Evolutionary conservation across 2,113 vertebrate genomes (phyloP).

Genomic region (Charina bottae): DNA sequence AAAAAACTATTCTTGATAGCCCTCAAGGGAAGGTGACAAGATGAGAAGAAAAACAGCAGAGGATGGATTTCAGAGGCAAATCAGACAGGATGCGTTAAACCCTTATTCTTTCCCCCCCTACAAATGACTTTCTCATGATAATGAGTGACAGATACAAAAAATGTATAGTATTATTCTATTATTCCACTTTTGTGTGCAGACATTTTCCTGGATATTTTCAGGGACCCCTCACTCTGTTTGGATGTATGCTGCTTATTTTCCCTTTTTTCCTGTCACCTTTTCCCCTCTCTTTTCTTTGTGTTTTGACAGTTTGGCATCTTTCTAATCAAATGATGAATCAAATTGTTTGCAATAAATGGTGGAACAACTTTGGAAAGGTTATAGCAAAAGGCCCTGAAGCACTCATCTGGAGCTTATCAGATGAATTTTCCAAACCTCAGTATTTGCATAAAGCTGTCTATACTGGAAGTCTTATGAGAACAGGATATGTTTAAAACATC

Average conservation of each 20-base stretch:
- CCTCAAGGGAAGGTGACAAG: too few relatives aligned
- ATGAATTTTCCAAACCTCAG: constrained; percentile 1
- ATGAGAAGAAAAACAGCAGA: too few relatives aligned
- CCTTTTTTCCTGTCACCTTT: not conserved
- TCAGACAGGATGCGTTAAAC: too few relatives aligned
- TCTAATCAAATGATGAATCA: not conserved
- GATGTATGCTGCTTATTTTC: too few relatives aligned
- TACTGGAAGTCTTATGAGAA: constrained; percentile 6
- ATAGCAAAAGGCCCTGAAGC: not conserved
- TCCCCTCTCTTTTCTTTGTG: not conserved
- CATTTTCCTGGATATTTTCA: not conserved
- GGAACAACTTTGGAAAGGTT: constrained; percentile 11
- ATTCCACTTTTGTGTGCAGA: not conserved
- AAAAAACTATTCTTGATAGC: not conserved
- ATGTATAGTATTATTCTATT: not conserved
- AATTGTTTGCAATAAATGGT: not conserved
- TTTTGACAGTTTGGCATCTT: not conserved
- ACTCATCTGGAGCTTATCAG: not conserved
- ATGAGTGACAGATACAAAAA: not conserved
- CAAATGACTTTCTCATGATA: not conserved
- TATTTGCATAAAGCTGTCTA: not conserved
- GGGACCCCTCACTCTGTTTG: not conserved
- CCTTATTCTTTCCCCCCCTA: too few relatives aligned
- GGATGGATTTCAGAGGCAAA: too few relatives aligned
- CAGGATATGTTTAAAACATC: constrained; percentile 13